These are phyloP conservation scores for Kryphioiulus occultus DNA, from an alignment of 2,888 invertebrate species.

Conservation along the genomic window DNA sequence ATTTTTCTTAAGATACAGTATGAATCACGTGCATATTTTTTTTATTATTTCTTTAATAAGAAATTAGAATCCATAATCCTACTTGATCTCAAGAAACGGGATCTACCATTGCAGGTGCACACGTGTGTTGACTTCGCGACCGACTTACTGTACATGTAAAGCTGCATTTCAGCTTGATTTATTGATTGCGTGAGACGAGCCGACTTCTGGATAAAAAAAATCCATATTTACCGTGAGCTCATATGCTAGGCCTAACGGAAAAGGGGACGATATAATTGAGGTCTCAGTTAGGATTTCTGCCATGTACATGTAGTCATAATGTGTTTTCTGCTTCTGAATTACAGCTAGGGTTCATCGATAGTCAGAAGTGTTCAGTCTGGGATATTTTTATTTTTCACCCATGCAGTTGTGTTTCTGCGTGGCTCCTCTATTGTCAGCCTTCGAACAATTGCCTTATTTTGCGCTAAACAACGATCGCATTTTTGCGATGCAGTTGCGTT, in stretches of 20 bases:
- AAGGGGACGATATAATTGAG: slow-evolving; percentile 27
- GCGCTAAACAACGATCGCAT: neutral
- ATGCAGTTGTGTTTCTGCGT: no score
- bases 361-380: neutral
- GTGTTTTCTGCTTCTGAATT: neutral
- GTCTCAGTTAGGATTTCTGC: slow-evolving; percentile 1
- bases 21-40: neutral
- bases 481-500: neutral
- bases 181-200: neutral
- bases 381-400: neutral
- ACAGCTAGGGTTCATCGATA: neutral
- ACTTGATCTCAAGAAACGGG: no score
- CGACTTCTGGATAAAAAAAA: neutral
- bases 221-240: slow-evolving; percentile 1
- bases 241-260: neutral
- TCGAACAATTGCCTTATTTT: neutral
- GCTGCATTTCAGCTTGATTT: slow-evolving; percentile 4
- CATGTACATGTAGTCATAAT: neutral
- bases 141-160: neutral
- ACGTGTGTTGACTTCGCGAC: neutral
- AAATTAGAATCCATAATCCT: no score
- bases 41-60: no score
- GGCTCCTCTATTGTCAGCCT: no score
- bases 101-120: neutral
- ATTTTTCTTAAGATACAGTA: no score